Base-by-base conservation (phyloP, 2,797 vertebrate species). In the Cetoscarus ocellatus region DNA sequence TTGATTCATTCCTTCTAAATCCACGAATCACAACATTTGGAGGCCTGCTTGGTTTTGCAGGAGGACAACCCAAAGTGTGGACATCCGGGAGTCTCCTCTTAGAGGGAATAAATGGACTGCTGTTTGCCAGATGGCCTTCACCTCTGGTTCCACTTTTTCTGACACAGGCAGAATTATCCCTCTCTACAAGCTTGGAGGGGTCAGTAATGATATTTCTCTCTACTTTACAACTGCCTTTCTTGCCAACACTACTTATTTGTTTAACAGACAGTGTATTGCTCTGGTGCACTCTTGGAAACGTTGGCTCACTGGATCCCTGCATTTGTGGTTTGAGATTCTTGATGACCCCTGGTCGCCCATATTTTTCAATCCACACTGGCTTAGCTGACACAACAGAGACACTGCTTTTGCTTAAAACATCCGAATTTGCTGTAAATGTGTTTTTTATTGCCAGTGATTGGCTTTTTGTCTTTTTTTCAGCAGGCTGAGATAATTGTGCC, bases 21-120 rank as follows among this genome's bases (percentile, higher is more conserved):
- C 1, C 7, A 34, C 35, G 17, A 18, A 76, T 8, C 38, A 55
- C 44, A 50, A 66, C 44, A 6, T 0, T 9, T 17, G 45, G 57
- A 53, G 63, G 62, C 11, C 63, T 71, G 14, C 6, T 17, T 3
- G 68, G 74, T 47, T 77, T 67, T 3, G 1, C 8, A 8, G 57
- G 57, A 57, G 47, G 52, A 0, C 3, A 14, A n/a, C 18, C 40
- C 47, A 70, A 10, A 40, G 3, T 1, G 3, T 10, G 4, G 19
- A 54, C 6, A 40, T 3, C 18, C 27, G 56, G 45, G 17, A 51
- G 19, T 6, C 6, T 61, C 12, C 4, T 66, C 55, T 12, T 51
- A 8, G 9, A 10, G 38, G 9, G 39, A 47, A 52, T 14, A 12
- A 3, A 39, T 1, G 10, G 9, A 1, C 39, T 7, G 3, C 1